Conservation (phyloP, 2,113 vertebrate species). For the Anarrhichthys ocellatus region DNA sequence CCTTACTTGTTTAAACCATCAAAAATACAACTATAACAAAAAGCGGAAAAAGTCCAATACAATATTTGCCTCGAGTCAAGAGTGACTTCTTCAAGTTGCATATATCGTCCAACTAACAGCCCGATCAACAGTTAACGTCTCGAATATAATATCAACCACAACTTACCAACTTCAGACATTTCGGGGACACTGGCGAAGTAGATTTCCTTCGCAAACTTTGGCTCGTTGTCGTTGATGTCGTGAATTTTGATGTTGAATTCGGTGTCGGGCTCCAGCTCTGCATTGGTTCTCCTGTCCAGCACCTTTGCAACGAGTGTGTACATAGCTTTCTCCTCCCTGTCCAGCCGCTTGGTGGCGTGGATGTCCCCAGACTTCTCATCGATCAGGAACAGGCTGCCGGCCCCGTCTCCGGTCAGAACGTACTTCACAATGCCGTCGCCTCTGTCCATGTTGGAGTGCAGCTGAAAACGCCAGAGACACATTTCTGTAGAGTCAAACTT, state of each 20-base stretch:
- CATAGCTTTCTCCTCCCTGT: conserved; percentile 95
- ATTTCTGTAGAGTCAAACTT: conserved; percentile 15
- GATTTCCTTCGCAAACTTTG: conserved; percentile 92
- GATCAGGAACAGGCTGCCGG: conserved; percentile 93
- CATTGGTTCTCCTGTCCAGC: conserved; percentile 90
- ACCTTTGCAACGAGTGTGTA: conserved; percentile 95
- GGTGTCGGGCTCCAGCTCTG: conserved; percentile 94
- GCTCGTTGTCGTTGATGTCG: conserved; percentile 98
- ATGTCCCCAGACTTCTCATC: conserved; percentile 99
- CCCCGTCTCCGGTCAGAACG: conserved; percentile 94
- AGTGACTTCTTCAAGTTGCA: background rate
- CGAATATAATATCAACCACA: background rate
- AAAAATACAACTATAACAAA: background rate
- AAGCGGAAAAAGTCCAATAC: background rate
- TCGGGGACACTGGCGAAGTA: conserved; percentile 93
- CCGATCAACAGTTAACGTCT: background rate
- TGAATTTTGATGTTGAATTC: conserved; percentile 99
- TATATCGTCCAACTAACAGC: background rate
- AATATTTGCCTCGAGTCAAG: background rate
- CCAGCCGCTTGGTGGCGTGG: conserved; percentile 95
- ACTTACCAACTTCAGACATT: conserved; percentile 97
- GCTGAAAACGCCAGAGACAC: conserved; percentile 74
- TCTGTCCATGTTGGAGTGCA: conserved; percentile 97
- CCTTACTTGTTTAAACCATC: background rate
- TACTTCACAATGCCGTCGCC: conserved; percentile 96